phyloP scores from a whole-genome alignment of 2,113 vertebrate species.

The Archocentrus centrarchus region DNA sequence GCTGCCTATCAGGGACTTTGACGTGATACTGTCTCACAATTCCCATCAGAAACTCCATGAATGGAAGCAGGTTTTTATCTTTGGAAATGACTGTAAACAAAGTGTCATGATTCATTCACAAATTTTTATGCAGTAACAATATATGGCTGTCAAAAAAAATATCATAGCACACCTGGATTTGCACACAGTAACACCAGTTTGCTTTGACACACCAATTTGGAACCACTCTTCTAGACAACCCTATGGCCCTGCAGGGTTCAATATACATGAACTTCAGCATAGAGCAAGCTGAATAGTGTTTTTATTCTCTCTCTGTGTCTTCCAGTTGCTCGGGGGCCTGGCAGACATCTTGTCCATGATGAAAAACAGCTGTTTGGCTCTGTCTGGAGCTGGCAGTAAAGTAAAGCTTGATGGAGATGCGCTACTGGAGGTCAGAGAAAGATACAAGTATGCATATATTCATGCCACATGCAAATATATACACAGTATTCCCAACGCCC shows the following conservation, averaged over 20 bases:
- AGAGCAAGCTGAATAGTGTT: conserved; percentile 11
- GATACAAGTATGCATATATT: conserved; percentile 16
- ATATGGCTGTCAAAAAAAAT: background rate
- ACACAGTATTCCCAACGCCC: background rate
- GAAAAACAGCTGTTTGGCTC: conserved; percentile 72
- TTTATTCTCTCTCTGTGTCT: conserved; percentile 49
- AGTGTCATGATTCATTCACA: background rate
- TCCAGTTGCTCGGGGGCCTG: conserved; percentile 54
- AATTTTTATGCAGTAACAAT: rapidly evolving
- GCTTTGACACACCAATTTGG: background rate
- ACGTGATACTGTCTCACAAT: background rate
- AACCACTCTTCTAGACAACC: background rate
- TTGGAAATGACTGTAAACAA: background rate
- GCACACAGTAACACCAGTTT: background rate
- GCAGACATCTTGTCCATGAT: conserved; percentile 65
- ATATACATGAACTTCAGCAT: background rate
- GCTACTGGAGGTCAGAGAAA: conserved; percentile 75
- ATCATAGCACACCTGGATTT: background rate
- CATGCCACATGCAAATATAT: background rate
- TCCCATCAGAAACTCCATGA: background rate
- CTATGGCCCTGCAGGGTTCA: background rate
- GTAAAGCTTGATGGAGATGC: conserved; percentile 55
- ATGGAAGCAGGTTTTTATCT: background rate
- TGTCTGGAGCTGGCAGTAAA: conserved; percentile 39
- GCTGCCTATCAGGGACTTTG: background rate